A percentile compares a stretch with the other conserved stretches of the same genome.
phyloP scores from a whole-genome alignment of 2,113 vertebrate genomes.

The Ammodytes dubius region DNA sequence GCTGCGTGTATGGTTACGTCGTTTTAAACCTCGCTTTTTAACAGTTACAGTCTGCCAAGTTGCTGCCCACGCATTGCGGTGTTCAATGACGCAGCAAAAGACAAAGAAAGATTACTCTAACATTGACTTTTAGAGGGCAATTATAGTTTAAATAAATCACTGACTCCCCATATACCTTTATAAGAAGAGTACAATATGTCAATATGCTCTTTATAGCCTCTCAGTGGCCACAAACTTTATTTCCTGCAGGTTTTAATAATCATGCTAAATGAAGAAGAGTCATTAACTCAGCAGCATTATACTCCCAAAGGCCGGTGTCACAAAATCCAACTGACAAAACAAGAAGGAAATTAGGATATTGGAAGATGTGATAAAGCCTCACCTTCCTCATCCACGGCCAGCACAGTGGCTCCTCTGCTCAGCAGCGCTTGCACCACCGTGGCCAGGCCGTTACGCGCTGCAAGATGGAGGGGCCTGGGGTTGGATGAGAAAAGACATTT shows the following conservation, averaged over 20 bases:
- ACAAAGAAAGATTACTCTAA: neutral
- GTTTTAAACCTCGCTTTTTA: too few species aligned
- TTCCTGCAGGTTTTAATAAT: neutral
- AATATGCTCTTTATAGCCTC: too few species aligned
- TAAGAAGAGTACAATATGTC: too few species aligned
- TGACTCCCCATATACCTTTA: neutral
- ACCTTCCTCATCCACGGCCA: constrained; percentile 99
- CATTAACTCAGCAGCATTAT: neutral
- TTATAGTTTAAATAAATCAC: neutral
- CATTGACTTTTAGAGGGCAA: neutral
- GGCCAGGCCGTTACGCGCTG: constrained; percentile 95
- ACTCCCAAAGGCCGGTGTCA: neutral
- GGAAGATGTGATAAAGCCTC: constrained; percentile 37
- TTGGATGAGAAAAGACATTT: neutral
- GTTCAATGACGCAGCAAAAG: neutral
- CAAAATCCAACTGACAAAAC: neutral
- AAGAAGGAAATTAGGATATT: too few species aligned
- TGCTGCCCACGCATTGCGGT: too few species aligned
- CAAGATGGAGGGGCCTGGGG: constrained; percentile 95
- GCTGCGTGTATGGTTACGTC: too few species aligned
- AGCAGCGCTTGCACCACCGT: constrained; percentile 97
- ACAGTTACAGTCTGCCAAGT: too few species aligned
- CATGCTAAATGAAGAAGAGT: neutral
- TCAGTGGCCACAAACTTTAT: neutral
- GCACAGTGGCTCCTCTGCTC: constrained; percentile 95